Conservation (phyloP, 2,888 invertebrate species). For the Napeogenes inachia region DNA sequence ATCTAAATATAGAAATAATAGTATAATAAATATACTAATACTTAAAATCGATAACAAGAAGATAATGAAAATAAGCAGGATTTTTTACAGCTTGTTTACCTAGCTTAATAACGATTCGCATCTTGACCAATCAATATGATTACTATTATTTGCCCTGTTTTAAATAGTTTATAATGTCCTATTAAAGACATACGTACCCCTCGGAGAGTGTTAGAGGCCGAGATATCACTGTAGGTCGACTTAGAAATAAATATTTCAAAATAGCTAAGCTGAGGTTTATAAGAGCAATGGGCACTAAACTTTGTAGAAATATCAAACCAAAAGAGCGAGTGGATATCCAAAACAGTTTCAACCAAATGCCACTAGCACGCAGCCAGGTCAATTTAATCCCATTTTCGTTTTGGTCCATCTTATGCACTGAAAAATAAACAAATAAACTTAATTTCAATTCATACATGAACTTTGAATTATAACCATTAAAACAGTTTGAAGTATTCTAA, state of each 20-base stretch:
- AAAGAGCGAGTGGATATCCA: slow-evolving; percentile 82
- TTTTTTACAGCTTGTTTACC: too few relatives aligned
- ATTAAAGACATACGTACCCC: slow-evolving; percentile 43
- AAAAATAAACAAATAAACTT: slow-evolving; percentile 9
- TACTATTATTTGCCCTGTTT: too few relatives aligned
- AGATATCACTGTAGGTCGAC: slow-evolving; percentile 66
- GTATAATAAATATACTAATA: too few relatives aligned
- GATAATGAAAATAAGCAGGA: too few relatives aligned
- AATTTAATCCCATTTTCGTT: slow-evolving; percentile 50
- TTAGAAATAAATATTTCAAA: slow-evolving; percentile 49
- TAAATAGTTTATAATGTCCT: too few relatives aligned
- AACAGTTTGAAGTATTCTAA: too few relatives aligned
- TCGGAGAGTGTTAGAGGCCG: slow-evolving; percentile 71
- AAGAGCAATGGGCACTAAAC: slow-evolving; percentile 82
- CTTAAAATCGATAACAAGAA: too few relatives aligned
- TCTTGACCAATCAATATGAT: too few relatives aligned
- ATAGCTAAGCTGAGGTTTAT: slow-evolving; percentile 78
- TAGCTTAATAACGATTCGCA: too few relatives aligned
- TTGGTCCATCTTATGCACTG: slow-evolving; percentile 48
- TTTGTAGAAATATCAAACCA: slow-evolving; percentile 80
- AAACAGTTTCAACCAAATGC: slow-evolving; percentile 82
- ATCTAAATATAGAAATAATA: too few relatives aligned
- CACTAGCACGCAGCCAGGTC: slow-evolving; percentile 77
- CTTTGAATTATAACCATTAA: too few relatives aligned
- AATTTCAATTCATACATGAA: background rate